Conservation (phyloP, 2,113 vertebrate species). For the Pitta sordida region DNA sequence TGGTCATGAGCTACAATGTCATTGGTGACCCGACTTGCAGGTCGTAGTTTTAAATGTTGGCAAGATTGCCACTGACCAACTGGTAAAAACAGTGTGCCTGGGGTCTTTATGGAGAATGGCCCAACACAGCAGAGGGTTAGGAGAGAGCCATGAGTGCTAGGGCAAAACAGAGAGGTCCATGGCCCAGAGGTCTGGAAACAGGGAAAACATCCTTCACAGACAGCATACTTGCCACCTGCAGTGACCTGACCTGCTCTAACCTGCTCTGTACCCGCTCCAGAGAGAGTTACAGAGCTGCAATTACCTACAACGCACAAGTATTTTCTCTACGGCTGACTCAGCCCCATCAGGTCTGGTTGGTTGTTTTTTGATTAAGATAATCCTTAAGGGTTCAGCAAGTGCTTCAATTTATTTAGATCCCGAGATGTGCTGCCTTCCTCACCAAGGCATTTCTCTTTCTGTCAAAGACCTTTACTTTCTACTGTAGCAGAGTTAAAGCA, state of each 20-base stretch:
- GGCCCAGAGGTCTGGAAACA: accelerated
- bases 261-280: accelerated
- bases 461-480: conserved; percentile 32
- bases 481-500: conserved; percentile 33
- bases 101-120: neutral
- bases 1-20: accelerated
- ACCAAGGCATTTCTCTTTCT: neutral
- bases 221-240: neutral
- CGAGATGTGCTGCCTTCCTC: neutral
- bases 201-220: neutral
- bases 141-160: accelerated
- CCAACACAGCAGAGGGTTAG: neutral
- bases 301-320: accelerated
- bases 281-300: neutral
- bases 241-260: neutral
- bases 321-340: neutral
- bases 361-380: neutral
- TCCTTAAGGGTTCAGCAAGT: neutral
- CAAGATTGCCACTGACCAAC: neutral
- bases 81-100: neutral
- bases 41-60: neutral
- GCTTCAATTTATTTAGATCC: neutral
- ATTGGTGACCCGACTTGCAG: neutral
- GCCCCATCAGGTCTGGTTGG: neutral
- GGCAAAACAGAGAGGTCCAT: accelerated